A percentile compares a stretch with the other conserved stretches of the same genome.
Evolutionary conservation across 92 coral and sea anemone species (phyloP).

Genomic region (Diadumene lineata): DNA sequence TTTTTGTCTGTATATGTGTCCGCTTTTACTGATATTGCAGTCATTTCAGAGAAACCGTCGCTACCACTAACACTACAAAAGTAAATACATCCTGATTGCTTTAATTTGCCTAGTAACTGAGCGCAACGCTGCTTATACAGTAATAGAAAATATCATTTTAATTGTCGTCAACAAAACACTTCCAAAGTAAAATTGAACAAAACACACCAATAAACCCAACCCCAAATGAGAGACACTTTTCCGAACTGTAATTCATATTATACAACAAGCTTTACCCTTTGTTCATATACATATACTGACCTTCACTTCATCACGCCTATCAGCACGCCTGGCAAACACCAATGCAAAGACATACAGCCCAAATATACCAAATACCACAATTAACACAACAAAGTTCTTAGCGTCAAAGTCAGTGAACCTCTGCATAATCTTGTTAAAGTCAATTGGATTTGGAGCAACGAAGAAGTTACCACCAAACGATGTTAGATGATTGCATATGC

Average conservation of each 20-base stretch:
- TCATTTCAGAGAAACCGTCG: no score
- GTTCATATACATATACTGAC: conserved; percentile 16
- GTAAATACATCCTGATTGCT: no score
- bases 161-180: no score
- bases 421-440: conserved; percentile 73
- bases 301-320: conserved; percentile 72
- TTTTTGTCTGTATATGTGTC: no score
- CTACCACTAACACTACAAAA: no score
- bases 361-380: conserved; percentile 69
- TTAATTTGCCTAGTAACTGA: no score
- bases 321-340: conserved; percentile 76
- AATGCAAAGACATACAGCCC: conserved; percentile 76
- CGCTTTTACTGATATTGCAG: no score
- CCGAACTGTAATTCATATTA: neutral
- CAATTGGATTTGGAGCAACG: conserved; percentile 94
- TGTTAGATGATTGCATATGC: conserved; percentile 85
- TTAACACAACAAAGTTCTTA: conserved; percentile 77
- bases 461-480: conserved; percentile 94
- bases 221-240: neutral
- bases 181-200: no score
- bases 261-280: neutral
- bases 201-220: no score
- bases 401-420: conserved; percentile 69
- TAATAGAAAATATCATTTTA: no score
- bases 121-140: no score